Percentiles rank a stretch among this genome's conserved stretches.
Evolutionary conservation across 2,113 vertebrate species (phyloP).

Genomic region (Saimiri boliviensis): DNA sequence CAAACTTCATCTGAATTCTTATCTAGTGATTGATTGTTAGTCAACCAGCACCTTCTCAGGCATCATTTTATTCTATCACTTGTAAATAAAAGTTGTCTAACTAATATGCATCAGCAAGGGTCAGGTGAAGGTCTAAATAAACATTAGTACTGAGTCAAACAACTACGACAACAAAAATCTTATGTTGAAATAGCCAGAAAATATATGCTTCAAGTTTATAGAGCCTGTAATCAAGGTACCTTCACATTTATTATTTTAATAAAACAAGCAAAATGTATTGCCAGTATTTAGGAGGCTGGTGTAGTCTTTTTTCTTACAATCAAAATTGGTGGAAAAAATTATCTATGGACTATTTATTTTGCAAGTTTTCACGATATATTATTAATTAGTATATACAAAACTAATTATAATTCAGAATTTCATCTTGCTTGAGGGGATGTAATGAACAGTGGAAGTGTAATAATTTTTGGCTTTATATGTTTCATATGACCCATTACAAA

Average conservation of each 20-base stretch:
- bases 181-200: neutral
- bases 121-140: neutral
- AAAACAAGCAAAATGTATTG: neutral
- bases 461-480: slow-evolving; percentile 69
- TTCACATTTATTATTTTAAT: neutral
- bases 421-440: slow-evolving; percentile 56
- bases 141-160: neutral
- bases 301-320: neutral
- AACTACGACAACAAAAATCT: neutral
- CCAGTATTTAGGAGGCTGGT: neutral
- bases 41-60: neutral
- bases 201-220: neutral
- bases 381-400: slow-evolving; percentile 50
- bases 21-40: neutral
- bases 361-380: neutral
- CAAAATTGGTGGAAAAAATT: neutral
- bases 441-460: slow-evolving; percentile 55
- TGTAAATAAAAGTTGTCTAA: slow-evolving; percentile 2
- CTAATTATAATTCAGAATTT: slow-evolving; percentile 10
- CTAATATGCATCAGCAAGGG: neutral
- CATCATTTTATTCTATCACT: neutral
- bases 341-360: neutral
- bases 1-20: neutral
- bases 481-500: slow-evolving; percentile 77
- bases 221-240: neutral